Base-by-base conservation (phyloP, 1,140 invertebrate species). In the Cyrtorhinus lividipennis region DNA sequence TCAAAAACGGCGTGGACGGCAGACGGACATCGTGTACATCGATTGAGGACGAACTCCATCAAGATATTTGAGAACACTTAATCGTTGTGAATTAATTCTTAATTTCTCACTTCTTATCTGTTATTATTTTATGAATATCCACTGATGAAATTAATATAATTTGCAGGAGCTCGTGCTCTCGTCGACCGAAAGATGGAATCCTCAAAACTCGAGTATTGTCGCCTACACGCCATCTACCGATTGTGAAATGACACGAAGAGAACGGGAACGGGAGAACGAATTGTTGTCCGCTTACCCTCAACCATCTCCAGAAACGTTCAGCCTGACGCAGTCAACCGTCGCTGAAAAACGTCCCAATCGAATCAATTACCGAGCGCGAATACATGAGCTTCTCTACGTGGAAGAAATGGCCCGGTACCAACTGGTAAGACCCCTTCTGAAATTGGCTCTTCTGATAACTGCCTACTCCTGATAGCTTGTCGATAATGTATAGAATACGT, bases 321-420 rank as follows among this genome's bases (percentile, higher is more conserved):
- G 78, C 13, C 72, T 88, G 3, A 84, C 84, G 0, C 83, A 88
- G 63, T 77, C 81, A 0, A 85, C 84, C 0, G 75, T 85, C 18
- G 75, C 80, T 20, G 83, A 87, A 65, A 79, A 80, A 59, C 73
- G 77, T 15, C 68, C 87, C 13, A 87, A 83, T 1, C 79, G 80
- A 66, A 81, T 82, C 45, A 90, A 89, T 70, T 92, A 91, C 69
- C 76, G 82, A 30, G 80, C 84, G 1, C 79, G 86, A 69, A 84
- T 89, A 77, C 86, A 90, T 70, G 86, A 88, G 69, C 73, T 92
- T 64, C 74, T 90, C 0, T 83, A 80, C 64, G 80, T 90, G 18
- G 88, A 91, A 72, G 88, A 90, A 73, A 80, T 90, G 71, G 85
- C 86, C 12, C 80, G 87, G 64, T 83, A 85, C 64, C 83, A 88